phyloP scores from a whole-genome alignment of 2,888 invertebrate species.

The Euphydryas editha region DNA sequence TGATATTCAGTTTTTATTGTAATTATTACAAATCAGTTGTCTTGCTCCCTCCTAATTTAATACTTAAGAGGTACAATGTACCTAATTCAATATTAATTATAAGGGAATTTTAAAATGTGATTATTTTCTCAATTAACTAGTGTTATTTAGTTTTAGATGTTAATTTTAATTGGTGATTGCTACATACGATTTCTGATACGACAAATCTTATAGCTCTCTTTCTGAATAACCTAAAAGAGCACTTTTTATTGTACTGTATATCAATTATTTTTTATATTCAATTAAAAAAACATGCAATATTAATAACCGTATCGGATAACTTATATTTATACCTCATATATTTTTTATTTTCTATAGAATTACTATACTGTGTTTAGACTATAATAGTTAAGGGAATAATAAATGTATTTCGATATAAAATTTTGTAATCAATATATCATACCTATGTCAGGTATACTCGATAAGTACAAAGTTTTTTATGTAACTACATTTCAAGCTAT shows the following conservation, averaged over 20 bases:
- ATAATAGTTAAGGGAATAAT: neutral
- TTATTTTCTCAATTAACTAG: neutral
- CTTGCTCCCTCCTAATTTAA: neutral
- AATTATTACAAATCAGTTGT: neutral
- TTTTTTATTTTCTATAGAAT: neutral
- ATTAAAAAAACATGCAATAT: neutral
- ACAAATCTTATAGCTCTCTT: neutral
- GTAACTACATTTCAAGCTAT: no score
- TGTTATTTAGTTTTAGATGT: neutral
- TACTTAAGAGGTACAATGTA: neutral
- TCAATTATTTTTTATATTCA: no score
- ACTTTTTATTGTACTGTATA: neutral
- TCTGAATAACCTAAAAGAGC: neutral
- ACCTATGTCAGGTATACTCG: neutral
- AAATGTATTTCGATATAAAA: neutral
- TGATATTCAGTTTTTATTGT: neutral
- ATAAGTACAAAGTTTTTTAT: no score
- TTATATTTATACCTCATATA: neutral
- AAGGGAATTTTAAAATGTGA: conserved; percentile 2
- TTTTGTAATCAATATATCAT: neutral
- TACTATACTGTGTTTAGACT: neutral
- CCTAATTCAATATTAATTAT: neutral
- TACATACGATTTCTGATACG: neutral
- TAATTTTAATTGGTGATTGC: neutral
- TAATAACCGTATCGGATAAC: neutral